Base-by-base conservation (phyloP, 2,888 invertebrate species). In the Ormyrus labotus region DNA sequence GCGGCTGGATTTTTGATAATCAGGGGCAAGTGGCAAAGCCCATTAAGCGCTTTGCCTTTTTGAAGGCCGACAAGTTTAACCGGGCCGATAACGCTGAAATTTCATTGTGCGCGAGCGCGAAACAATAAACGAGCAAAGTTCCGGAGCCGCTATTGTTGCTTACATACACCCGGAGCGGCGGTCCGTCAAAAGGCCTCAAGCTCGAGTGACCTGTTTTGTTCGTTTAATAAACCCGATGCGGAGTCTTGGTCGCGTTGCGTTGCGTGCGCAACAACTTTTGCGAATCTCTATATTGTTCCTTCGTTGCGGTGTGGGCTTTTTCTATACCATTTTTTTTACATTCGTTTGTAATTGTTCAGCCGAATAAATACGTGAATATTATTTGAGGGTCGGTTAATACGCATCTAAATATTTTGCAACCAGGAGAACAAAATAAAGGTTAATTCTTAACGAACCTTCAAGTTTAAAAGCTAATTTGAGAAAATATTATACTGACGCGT, bases 81-180 rank as follows among this genome's bases (percentile, higher is more conserved):
- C 80, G 76, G 19, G 75, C 75, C 71, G 75, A 75, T 80, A 80
- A 67, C 80, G 80, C 71, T 76, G 75, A 76, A 80, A 76, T 80
- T 76, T 76, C 71, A 71, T 61, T 70, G 75, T 75, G 75, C 73
- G 69, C 45, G 64, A 9, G 55, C 51, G 63, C 48, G 79, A 73
- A 80, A 80, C 80, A 75, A 80, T 76, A 80, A 80, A 80, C 75
- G 75, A 76, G 75, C 60, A 76, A 75, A 80, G 80, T 80, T 80
- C 71, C 55, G 60, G 80, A 11, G 10, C 72, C 53, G 74, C 74
- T 60, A 80, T 80, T 80, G 80, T 80, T 74, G 65, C 70, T 74
- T 61, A 65, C 63, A 68, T 79, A 73, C 55, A 60, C 60, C 4
- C 34, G 67, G 61, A 2, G 13, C 60, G 69, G 19, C 55, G 19